phyloP scores from a whole-genome alignment of 2,888 invertebrate genomes.

The Pachliopta kotzebuea region DNA sequence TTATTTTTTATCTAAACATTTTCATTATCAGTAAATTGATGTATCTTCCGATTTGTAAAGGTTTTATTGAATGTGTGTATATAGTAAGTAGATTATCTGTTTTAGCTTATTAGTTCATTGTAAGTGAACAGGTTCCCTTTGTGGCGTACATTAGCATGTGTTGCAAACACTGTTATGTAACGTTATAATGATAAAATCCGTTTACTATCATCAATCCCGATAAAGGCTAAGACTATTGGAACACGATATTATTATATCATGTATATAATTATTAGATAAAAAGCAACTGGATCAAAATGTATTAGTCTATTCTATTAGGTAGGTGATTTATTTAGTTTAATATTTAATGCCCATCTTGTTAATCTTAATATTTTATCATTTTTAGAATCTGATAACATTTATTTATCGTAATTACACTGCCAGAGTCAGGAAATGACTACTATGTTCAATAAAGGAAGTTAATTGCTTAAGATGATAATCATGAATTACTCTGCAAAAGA shows the following conservation, averaged over 20 bases:
- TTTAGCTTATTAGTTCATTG: conserved; percentile 13
- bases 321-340: background rate
- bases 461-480: too few relatives aligned
- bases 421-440: too few relatives aligned
- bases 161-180: conserved; percentile 2
- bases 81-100: conserved; percentile 11
- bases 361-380: too few relatives aligned
- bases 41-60: background rate
- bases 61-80: background rate
- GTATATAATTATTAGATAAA: background rate
- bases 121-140: background rate
- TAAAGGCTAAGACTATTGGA: background rate
- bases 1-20: too few relatives aligned
- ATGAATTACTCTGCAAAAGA: too few relatives aligned
- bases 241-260: background rate
- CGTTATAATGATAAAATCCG: background rate
- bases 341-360: too few relatives aligned
- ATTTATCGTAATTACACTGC: too few relatives aligned
- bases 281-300: background rate
- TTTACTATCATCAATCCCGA: background rate
- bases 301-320: background rate
- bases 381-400: too few relatives aligned
- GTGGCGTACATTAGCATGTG: conserved; percentile 5
- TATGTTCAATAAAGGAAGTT: too few relatives aligned
- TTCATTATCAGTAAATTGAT: too few relatives aligned